These are phyloP conservation scores for silkworm (Bombyx mori) DNA, from an alignment of 1,140 invertebrate species.

Conservation along the genomic window DNA sequence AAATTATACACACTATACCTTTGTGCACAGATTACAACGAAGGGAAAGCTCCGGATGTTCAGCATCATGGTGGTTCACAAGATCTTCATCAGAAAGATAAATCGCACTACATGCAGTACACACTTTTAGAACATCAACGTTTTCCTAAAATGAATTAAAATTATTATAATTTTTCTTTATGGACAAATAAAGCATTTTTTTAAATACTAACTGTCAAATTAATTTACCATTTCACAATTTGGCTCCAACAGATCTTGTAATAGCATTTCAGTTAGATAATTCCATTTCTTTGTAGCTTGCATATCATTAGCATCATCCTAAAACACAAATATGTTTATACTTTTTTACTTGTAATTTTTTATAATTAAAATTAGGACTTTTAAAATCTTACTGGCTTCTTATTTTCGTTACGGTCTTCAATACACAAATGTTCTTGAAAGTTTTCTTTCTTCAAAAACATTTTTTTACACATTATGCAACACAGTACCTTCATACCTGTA, in stretches of 20 bases:
- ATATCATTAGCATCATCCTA: conserved; percentile 6
- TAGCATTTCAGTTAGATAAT: conserved; percentile 18
- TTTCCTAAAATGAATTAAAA: conserved; percentile 15
- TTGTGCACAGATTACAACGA: conserved; percentile 28
- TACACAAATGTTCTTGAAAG: conserved; percentile 35
- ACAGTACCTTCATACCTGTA: conserved; percentile 36
- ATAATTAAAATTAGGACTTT: no score
- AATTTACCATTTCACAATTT: conserved; percentile 19
- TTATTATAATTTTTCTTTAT: background rate
- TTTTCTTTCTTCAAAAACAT: conserved; percentile 35
- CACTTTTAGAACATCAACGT: conserved; percentile 14
- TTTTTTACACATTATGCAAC: conserved; percentile 42
- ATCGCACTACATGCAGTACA: conserved; percentile 23
- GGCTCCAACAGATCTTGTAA: conserved; percentile 23
- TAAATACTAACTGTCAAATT: background rate
- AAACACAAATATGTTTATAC: background rate
- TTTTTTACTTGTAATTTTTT: no score
- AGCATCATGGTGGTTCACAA: conserved; percentile 22
- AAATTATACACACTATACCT: conserved; percentile 16
- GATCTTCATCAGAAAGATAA: conserved; percentile 21
- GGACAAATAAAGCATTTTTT: background rate
- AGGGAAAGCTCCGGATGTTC: conserved; percentile 30
- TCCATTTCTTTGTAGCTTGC: conserved; percentile 7
- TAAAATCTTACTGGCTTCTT: conserved; percentile 1
- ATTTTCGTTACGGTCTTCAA: conserved; percentile 15